Percentiles rank a stretch among this genome's conserved stretches.
Evolutionary conservation across 2,113 vertebrate species (phyloP).

Genomic region (Spea bombifrons): DNA sequence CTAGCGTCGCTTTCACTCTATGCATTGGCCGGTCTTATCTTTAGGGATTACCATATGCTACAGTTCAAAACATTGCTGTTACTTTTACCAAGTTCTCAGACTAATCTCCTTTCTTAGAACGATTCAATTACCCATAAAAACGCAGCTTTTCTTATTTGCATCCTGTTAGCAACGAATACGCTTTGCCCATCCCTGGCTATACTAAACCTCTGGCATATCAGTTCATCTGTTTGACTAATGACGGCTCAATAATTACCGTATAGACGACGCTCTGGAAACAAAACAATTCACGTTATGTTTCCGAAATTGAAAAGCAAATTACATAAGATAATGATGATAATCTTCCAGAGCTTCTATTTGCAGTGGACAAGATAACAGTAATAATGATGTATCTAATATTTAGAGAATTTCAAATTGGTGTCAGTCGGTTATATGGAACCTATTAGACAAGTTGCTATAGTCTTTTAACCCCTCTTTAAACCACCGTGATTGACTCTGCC

Average conservation of each 20-base stretch:
- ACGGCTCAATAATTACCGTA: conserved; percentile 34
- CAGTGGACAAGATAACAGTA: background rate
- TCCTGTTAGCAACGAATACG: conserved; percentile 24
- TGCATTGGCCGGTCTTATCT: background rate
- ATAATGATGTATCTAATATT: background rate
- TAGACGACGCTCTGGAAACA: conserved; percentile 10
- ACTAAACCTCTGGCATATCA: conserved; percentile 19
- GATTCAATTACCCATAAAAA: conserved; percentile 27
- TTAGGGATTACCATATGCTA: background rate
- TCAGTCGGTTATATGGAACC: background rate
- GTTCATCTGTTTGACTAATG: conserved; percentile 38
- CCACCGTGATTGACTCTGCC: too few species aligned
- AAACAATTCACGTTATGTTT: conserved; percentile 11
- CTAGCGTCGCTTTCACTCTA: background rate
- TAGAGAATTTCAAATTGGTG: background rate
- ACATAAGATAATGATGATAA: background rate
- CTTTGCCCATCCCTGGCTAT: conserved; percentile 14
- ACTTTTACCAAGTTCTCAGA: conserved; percentile 12
- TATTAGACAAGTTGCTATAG: background rate
- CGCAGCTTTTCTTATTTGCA: conserved; percentile 37
- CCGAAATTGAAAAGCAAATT: background rate
- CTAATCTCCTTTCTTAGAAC: conserved; percentile 33
- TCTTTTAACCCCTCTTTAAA: too few species aligned
- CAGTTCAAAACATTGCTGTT: conserved; percentile 8
- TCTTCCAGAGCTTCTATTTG: background rate